Evolutionary conservation across 2,797 vertebrate species (phyloP), one percentile per base, ranked within the genome.

Genomic region (Hypotaenidia philippensis): DNA sequence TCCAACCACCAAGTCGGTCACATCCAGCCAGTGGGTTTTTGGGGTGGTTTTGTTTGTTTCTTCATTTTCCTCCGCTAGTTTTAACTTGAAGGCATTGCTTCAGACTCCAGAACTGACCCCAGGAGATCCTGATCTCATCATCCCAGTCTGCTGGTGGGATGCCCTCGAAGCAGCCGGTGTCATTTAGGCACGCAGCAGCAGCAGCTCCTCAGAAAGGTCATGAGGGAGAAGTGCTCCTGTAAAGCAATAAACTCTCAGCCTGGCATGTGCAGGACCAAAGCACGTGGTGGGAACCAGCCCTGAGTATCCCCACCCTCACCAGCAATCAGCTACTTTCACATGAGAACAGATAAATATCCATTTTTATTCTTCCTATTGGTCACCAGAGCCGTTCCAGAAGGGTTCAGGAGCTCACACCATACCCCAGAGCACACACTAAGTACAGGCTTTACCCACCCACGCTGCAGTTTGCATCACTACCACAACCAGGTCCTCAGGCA

Each of bases 321-420:
- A 12, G 27, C 6, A 18, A 38, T 10, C 72, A 22, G 26, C 1
- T 34, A 19, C 36, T 52, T 34, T 32, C 64, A 25, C 10, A 1
- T 1, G 2, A 55, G 16, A 34, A 12, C 0, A 8, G 18, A 40
- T 9, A 29, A 60, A 70, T 0, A 44, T 0, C 26, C 2, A 8
- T 26, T 22, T 44, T 10, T 31, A 1, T 27, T 27, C 45, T 38
- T 14, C 3, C 38, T 5, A 1, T 3, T 31, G 13, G 25, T 13
- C 61, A 17, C 1, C 64, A 16, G 21, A 68, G n/a, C 32, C 1
- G 0, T 34, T 36, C 75, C 3, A 26, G 41, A 45, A 16, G 47
- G 44, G 11, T 41, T 34, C 34, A 25, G 8, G 14, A 79, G 41
- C 52, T 68, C 68, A 7, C 2, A 2, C n/a, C 9, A 2, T 1